phyloP scores from a whole-genome alignment of 2,888 invertebrate genomes.

The Rutpela maculata region DNA sequence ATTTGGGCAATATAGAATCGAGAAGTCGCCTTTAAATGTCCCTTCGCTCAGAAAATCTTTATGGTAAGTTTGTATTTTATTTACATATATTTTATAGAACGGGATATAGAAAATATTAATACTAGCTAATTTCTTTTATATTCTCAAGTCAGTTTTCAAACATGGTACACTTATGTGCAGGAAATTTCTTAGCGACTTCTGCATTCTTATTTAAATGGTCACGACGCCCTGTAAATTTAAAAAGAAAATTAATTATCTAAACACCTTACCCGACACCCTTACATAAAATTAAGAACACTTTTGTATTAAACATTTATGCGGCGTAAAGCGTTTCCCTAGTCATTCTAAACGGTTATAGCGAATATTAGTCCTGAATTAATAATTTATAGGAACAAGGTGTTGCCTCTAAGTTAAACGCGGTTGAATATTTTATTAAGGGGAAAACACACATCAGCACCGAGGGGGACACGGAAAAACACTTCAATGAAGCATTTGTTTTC shows the following conservation, averaged over 20 bases:
- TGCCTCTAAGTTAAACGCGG: slow-evolving; percentile 46
- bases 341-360: slow-evolving; percentile 19
- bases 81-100: too few species aligned
- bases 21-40: too few species aligned
- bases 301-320: slow-evolving; percentile 15
- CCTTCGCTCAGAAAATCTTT: too few species aligned
- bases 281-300: neutral
- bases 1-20: too few species aligned
- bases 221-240: neutral
- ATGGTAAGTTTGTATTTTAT: too few species aligned
- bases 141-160: too few species aligned
- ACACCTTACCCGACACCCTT: neutral
- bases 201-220: neutral
- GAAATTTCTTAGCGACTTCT: too few species aligned
- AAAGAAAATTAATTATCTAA: slow-evolving; percentile 12
- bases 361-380: slow-evolving; percentile 36
- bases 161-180: too few species aligned
- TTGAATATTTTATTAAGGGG: slow-evolving; percentile 51
- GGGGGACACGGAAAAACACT: slow-evolving; percentile 34
- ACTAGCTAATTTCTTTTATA: too few species aligned
- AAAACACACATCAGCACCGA: slow-evolving; percentile 27
- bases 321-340: neutral
- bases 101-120: too few species aligned
- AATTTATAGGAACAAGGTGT: slow-evolving; percentile 49
- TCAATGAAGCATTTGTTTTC: slow-evolving; percentile 39